Base-by-base conservation (phyloP, 2,113 vertebrate genomes). In the Lamprologus speciosus region DNA sequence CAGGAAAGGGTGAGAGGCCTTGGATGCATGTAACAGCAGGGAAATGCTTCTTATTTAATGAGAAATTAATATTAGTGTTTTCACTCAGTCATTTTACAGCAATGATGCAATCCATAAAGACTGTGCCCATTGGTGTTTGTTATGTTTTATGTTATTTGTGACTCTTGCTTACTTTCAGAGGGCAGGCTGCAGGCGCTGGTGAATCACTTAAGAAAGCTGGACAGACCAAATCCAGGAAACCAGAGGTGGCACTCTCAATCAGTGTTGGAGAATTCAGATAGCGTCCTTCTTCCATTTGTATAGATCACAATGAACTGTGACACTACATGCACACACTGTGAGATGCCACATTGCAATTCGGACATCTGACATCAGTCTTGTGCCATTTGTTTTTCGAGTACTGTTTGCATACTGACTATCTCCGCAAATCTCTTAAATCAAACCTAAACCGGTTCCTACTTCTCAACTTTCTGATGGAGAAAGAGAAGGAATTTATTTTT, bases 221-320 rank as follows among this genome's bases (percentile, higher is more conserved):
- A 58, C 21, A 81, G 33, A 81, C 80, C 79, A 97, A 96, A 88
- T 83, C 83, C 82, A 95, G 96, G 88, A 97, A 96, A 88, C 95
- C 96, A 83, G 97, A 97, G 92, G 94, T 96, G 91, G 93, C 95
- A 31, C 94, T 97, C 68, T 97, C 97, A 4, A 97, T 97, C 90
- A 97, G 91, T 17, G 97, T 97, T 7, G 95, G 96, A 19, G 90
- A 92, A 7, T 97, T 97, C 91, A 96, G 95, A 95, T 97, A 97
- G 92, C 90, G 58, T 12, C 78, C 40, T 7, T 17, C 31, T 81
- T 40, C 26, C 17, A 9, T 8, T 23, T 50, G 33, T 65, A 65
- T 51, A 82, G 58, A 79, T 87, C 86, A 79, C 31, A 60, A 65
- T 79, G 83, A 81, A 81, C 65, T 80, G 19, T 73, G 50, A 60